Evolutionary conservation across 2,797 vertebrate species (phyloP).

Genomic region (Falco columbarius): DNA sequence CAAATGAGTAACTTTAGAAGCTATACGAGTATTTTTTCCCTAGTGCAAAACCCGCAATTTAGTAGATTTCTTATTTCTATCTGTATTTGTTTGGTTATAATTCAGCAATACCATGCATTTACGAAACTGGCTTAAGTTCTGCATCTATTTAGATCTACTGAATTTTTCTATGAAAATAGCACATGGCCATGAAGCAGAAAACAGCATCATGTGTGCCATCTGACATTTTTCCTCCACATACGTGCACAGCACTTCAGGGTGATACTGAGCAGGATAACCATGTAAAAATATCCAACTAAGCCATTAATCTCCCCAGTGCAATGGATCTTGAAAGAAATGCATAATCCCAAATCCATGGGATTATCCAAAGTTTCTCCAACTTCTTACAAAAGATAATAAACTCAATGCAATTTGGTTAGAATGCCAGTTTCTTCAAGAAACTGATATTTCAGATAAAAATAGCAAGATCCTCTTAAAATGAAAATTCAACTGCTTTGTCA

Average conservation of each 20-base stretch:
- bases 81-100: not conserved
- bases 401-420: conserved; percentile 72
- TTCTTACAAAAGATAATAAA: conserved; percentile 57
- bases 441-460: conserved; percentile 71
- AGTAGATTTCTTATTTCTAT: conserved; percentile 17
- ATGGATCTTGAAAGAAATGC: conserved; percentile 9
- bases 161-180: not conserved
- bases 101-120: conserved; percentile 10
- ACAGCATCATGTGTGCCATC: conserved; percentile 36
- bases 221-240: not conserved
- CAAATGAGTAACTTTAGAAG: conserved; percentile 24
- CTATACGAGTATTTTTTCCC: not conserved
- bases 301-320: not conserved
- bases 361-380: conserved; percentile 32
- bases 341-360: conserved; percentile 22
- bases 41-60: not conserved
- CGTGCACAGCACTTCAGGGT: conserved; percentile 46
- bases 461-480: conserved; percentile 72
- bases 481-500: conserved; percentile 70
- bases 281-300: conserved; percentile 20
- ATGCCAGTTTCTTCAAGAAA: conserved; percentile 76
- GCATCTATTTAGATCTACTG: conserved; percentile 23
- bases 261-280: conserved; percentile 27
- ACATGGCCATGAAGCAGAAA: conserved; percentile 54
- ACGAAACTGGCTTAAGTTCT: conserved; percentile 15